Evolutionary conservation across 2,888 invertebrate genomes (phyloP).

Genomic region (Bombylius major): DNA sequence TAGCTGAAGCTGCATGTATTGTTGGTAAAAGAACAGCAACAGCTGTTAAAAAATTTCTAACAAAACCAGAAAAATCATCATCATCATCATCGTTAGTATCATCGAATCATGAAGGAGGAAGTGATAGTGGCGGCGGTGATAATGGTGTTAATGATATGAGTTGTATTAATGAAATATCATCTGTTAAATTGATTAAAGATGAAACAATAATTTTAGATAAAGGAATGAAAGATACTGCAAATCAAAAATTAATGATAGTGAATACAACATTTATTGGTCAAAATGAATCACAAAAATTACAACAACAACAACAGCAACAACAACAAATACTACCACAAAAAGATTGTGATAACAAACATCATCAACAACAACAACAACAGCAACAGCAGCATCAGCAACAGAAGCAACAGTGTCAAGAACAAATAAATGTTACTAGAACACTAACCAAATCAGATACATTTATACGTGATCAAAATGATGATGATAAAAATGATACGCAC

Average conservation of each 20-base stretch:
- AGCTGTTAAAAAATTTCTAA: slow-evolving; percentile 25
- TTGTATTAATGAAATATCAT: background rate
- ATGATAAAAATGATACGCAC: slow-evolving; percentile 14
- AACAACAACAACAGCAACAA: background rate
- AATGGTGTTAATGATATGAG: background rate
- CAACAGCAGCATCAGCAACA: background rate
- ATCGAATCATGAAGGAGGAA: background rate
- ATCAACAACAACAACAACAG: slow-evolving; percentile 13
- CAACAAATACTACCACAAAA: background rate
- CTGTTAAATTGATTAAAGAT: background rate
- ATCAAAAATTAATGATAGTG: slow-evolving; percentile 11
- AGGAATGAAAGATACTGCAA: slow-evolving; percentile 13
- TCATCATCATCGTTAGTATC: background rate
- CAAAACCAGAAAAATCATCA: slow-evolving; percentile 16
- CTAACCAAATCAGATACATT: slow-evolving; percentile 33
- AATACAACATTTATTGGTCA: background rate
- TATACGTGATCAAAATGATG: slow-evolving; percentile 25
- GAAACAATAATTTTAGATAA: slow-evolving; percentile 18
- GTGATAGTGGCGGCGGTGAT: background rate
- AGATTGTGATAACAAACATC: background rate
- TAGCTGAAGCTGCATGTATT: slow-evolving; percentile 26
- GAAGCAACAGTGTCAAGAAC: background rate
- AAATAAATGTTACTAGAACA: background rate
- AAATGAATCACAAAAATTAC: background rate
- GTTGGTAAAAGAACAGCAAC: slow-evolving; percentile 27